Base-by-base conservation (phyloP, 2,797 vertebrate species). In the Aphelocoma californica region DNA sequence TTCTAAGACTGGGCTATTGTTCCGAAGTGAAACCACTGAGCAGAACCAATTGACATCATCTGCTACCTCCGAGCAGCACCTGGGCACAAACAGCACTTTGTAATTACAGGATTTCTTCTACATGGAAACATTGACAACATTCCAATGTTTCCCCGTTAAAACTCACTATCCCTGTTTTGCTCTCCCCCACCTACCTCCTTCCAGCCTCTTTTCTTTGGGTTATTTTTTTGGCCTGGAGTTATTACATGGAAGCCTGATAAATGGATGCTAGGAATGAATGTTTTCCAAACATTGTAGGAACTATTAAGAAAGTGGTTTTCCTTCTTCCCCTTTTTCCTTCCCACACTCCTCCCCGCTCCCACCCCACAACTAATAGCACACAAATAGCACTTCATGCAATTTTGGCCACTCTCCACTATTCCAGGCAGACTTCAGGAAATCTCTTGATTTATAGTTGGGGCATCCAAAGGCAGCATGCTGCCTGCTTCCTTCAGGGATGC, bases 391-490 rank as follows among this genome's bases (percentile, higher is more conserved):
- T 97, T 96, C 95, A 89, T 95, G 91, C 86, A 93, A 69, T 70
- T 96, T 95, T 96, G 96, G 95, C 96, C 83, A 18, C 90, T 92
- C 77, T 96, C 94, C 96, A 96, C 92, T 89, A 72, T 96, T 96
- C 87, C 94, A 94, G 92, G 90, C 96, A 88, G 95, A 78, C 94
- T 85, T 91, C 96, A 96, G 95, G 97, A 97, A 97, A 96, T 93
- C 91, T 95, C 88, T 85, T 96, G 97, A 97, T 97, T 97, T 97
- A 96, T 92, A 86, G 72, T 9, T 87, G 92, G 90, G 96, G 40
- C 94, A 96, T 95, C 94, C 94, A 91, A 65, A 96, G 86, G 93
- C 96, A 95, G 95, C 92, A 89, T 36, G 93, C 84, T 95, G 92
- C 91, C 70, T 93, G 81, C 88, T 96, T 97, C 95, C 95, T 97